phyloP scores from a whole-genome alignment of 2,113 vertebrate genomes.

The Perca flavescens region DNA sequence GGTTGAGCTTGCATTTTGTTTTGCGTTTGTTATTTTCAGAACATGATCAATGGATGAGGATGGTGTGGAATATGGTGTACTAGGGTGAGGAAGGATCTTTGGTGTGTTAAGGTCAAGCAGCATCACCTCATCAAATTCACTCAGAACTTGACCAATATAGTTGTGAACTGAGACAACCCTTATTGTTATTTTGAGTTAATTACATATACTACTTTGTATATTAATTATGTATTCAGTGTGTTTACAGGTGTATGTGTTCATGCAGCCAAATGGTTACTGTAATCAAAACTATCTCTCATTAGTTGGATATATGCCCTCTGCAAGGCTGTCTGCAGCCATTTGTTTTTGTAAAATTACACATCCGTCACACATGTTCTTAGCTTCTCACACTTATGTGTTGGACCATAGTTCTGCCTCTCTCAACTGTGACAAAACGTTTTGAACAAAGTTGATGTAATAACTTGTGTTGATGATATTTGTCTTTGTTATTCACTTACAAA shows the following conservation, averaged over 20 bases:
- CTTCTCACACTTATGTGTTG: too few relatives aligned
- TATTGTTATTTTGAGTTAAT: background rate
- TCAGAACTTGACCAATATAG: background rate
- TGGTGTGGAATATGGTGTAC: background rate
- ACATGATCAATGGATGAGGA: background rate
- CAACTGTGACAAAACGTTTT: background rate
- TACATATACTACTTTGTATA: background rate
- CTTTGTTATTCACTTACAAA: background rate
- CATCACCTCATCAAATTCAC: background rate
- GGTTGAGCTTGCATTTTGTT: background rate
- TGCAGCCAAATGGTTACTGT: too few relatives aligned
- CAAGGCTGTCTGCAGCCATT: background rate
- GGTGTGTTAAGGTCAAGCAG: background rate
- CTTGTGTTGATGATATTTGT: background rate
- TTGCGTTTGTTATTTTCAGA: background rate
- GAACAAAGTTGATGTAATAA: too few relatives aligned
- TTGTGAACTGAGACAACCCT: background rate
- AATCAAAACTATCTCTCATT: too few relatives aligned
- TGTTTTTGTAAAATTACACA: background rate
- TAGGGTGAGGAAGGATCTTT: background rate
- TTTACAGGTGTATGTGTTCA: too few relatives aligned
- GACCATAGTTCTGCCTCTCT: background rate
- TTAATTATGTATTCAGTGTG: background rate
- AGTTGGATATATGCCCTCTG: background rate
- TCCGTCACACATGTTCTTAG: too few relatives aligned